A percentile compares a stretch with the other conserved stretches of the same genome.
Conservation (phyloP, 2,113 vertebrate genomes). For the Pedetes capensis region DNA sequence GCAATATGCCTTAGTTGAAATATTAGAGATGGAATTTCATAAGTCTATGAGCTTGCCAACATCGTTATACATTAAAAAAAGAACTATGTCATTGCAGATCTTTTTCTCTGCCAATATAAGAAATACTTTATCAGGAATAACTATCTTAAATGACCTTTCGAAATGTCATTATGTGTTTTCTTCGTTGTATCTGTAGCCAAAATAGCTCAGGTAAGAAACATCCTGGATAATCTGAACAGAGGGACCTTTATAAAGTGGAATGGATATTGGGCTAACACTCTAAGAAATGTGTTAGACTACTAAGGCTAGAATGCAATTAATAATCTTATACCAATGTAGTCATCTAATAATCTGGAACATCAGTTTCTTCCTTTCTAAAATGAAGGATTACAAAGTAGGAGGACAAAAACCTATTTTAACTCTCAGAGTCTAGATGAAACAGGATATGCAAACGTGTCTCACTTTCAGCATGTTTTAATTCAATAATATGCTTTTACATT, state of each 20-base stretch:
- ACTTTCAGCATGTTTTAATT: background rate
- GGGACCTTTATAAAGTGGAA: background rate
- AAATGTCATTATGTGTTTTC: background rate
- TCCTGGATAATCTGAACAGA: background rate
- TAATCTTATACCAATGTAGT: background rate
- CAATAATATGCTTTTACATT: background rate
- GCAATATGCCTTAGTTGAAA: background rate
- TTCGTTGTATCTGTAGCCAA: background rate
- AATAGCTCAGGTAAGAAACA: background rate
- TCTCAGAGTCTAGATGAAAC: background rate
- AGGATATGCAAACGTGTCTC: background rate
- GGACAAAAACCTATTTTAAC: background rate
- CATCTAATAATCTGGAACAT: background rate
- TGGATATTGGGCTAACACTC: background rate
- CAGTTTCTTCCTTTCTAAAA: background rate
- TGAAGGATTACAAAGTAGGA: background rate
- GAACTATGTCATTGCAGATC: background rate
- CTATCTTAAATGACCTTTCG: background rate
- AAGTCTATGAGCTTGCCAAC: background rate
- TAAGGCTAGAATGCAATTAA: background rate
- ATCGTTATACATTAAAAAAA: conserved; percentile 7
- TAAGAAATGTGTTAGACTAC: background rate
- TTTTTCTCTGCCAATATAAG: background rate
- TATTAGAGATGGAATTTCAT: conserved; percentile 8
- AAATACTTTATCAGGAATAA: background rate